Percentiles rank a stretch among this genome's conserved stretches.
Conservation (phyloP, 2,888 invertebrate species). For the Rhagonycha fulva region DNA sequence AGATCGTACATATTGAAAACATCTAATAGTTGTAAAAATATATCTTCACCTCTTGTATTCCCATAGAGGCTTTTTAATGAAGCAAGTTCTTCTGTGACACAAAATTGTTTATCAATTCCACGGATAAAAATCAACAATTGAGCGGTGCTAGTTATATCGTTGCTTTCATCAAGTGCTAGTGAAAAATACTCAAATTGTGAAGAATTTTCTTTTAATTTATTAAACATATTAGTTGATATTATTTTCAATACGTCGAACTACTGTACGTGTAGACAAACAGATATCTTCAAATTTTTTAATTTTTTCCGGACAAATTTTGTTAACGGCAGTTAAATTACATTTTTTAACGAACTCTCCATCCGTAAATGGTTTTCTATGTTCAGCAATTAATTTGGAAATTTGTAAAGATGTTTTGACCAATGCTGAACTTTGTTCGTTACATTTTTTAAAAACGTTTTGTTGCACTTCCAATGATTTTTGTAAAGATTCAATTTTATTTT, state of each 20-base stretch:
- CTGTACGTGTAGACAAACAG: no score
- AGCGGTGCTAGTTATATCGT: neutral
- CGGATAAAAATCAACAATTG: conserved; percentile 8
- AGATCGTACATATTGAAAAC: conserved; percentile 20
- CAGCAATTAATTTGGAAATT: neutral
- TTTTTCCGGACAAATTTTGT: neutral
- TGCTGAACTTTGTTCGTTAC: conserved; percentile 14
- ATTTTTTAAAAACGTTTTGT: conserved; percentile 16
- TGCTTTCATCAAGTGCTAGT: no score
- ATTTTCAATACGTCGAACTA: neutral
- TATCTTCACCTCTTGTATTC: conserved; percentile 15
- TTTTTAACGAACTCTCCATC: neutral
- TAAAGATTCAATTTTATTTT: conserved; percentile 20
- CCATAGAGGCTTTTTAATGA: conserved; percentile 7
- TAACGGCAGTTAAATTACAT: neutral
- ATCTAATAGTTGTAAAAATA: conserved; percentile 8
- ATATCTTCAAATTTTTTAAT: conserved; percentile 1
- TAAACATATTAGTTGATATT: conserved; percentile 2
- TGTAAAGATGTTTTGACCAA: conserved; percentile 18
- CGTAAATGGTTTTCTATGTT: no score
- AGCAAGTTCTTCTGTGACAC: conserved; percentile 11
- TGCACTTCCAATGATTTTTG: conserved; percentile 17
- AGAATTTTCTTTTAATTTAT: neutral
- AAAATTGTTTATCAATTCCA: conserved; percentile 17
- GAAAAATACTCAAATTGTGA: no score